Conservation (phyloP, 1,140 invertebrate genomes). For the Vollenhovia emeryi region DNA sequence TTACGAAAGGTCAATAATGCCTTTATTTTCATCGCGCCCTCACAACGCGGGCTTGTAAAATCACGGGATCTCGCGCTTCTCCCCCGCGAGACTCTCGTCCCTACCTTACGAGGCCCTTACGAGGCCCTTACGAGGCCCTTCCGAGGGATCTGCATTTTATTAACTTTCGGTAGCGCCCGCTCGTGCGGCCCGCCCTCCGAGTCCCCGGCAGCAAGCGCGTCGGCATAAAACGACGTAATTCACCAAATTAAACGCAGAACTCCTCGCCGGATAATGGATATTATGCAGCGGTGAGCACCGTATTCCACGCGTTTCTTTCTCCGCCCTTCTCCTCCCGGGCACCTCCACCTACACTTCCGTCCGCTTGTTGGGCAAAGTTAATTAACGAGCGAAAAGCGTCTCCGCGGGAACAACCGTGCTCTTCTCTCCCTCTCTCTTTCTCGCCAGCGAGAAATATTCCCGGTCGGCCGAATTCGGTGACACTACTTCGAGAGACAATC, state of each 20-base stretch:
- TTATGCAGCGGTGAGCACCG: constrained; percentile 43
- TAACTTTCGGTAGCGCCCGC: constrained; percentile 8
- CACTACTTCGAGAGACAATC: constrained; percentile 30
- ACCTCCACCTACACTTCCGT: background rate
- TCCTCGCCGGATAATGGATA: constrained; percentile 40
- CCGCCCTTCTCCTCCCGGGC: background rate
- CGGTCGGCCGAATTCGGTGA: constrained; percentile 1
- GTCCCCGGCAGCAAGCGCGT: background rate
- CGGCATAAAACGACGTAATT: constrained; percentile 40
- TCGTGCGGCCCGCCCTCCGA: background rate
- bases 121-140: too few species aligned
- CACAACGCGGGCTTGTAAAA: background rate
- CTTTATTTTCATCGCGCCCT: constrained; percentile 1
- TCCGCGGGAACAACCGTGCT: background rate
- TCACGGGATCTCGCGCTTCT: background rate
- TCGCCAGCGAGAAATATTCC: constrained; percentile 14
- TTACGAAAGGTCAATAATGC: background rate
- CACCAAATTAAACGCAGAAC: constrained; percentile 43
- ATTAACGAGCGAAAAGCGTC: constrained; percentile 46
- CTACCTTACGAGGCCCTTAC: background rate
- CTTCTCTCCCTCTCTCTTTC: background rate
- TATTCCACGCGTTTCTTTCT: constrained; percentile 50
- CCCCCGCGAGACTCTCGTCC: background rate
- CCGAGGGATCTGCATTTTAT: constrained; percentile 28
- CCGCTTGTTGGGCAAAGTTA: constrained; percentile 41